Evolutionary conservation across 2,888 invertebrate species (phyloP), one percentile per base, ranked within the genome.

Genomic region (Perizoma affinitatum): DNA sequence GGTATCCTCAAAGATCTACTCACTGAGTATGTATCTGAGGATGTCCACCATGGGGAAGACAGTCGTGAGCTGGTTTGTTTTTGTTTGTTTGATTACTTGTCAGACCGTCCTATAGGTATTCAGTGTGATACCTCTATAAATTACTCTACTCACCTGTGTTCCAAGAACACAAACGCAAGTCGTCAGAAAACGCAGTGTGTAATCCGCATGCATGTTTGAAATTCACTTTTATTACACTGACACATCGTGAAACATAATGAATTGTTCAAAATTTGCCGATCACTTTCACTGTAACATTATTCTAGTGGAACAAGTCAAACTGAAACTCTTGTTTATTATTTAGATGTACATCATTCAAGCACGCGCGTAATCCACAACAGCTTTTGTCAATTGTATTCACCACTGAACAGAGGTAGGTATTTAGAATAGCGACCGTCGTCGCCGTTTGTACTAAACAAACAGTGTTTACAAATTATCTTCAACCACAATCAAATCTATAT

Each of bases 381-480:
- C 80, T 81, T 81, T 87, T 85, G 85, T 88, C 82, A 75, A 83
- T 85, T 86, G 83, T 83, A 76, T 77, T 75, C 73, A 66, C 45
- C 47, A 54, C 57, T 69, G 72, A 72, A 63, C 63, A 61, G 66
- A 71, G 75, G 73, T 86, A 83, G 75, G 73, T 86, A 83, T 85
- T 85, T 83, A 83, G 83, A 83, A 80, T 81, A 71, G 80, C 70
- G 65, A 67, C 78, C 3, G 22, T 22, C 72, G 74, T 75, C 65
- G 67, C 70, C 74, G 74, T 71, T 75, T 86, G 82, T 82, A 73
- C 80, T 80, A 84, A 83, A 83, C 86, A 86, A 79, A 61, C 65
- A 69, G 69, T 90, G 90, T 90, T 91, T 90, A 87, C 83, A 84
- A 90, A 90, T 89, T 89, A 90, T 87, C 87, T 76, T 68, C 68